Base-by-base conservation (phyloP, 1,140 invertebrate genomes). In the Nomia melanderi region DNA sequence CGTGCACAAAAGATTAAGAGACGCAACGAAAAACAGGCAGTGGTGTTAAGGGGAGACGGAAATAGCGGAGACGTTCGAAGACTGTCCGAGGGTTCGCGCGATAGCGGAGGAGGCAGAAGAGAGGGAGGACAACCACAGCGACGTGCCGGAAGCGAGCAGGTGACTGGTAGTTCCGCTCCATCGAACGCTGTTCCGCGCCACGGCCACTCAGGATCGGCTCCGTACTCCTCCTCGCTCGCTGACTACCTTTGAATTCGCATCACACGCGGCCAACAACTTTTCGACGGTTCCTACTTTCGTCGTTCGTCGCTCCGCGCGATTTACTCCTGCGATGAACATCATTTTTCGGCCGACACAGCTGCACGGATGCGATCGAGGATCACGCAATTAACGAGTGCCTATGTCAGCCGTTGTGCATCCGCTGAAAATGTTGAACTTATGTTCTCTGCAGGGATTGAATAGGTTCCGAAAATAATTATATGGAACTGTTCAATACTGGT, bases 131-230 rank as follows among this genome's bases (percentile, higher is more conserved):
- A 72, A 84, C 81, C 85, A 82, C 82, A 85, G 83, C 79, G 78
- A 86, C 86, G 88, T 91, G 91, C 91, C 91, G 91, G 91, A 92
- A 92, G 89, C 88, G 88, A 91, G 88, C 91, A 92, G 91, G 91
- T 92, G 91, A 92, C 90, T 90, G 88, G 91, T 90, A 91, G 92
- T 92, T 92, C 91, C 90, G 89, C 92, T 91, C 89, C 86, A 92
- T 92, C 90, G 92, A 90, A 82, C 85, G 78, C 90, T 91, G 92
- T 92, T 92, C 90, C 91, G 90, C 91, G 88, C 88, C 88, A 91
- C 78, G 88, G 86, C 89, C 84, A 84, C 79, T 89, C 88, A 89
- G 91, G 91, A 92, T 92, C 91, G 89, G 54, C 70, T 81, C 66
- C 33, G 63, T 63, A 85, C 87, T 88, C 80, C 83, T 87, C 86